Percentiles rank a stretch among this genome's conserved stretches.
Conservation (phyloP, 2,888 invertebrate species). For the Tetanocera ferruginea region DNA sequence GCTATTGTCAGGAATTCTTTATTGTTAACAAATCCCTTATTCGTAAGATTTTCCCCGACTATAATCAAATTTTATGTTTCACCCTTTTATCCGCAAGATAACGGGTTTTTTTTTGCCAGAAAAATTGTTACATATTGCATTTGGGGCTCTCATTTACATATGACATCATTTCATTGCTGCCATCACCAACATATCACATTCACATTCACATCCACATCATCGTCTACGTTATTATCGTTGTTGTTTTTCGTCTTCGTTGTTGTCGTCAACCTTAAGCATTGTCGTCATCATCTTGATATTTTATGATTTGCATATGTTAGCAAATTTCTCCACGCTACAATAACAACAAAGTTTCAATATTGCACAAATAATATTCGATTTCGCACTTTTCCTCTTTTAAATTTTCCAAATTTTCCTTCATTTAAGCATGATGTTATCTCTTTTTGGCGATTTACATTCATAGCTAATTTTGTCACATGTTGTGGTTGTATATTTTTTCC, state of each 20-base stretch:
- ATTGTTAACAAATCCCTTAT: not conserved
- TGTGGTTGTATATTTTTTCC: constrained; percentile 10
- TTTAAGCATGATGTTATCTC: not conserved
- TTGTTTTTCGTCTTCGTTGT: not conserved
- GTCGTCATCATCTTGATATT: not conserved
- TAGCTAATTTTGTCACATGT: constrained; percentile 18
- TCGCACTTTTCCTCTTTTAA: not conserved
- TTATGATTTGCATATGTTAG: constrained; percentile 24
- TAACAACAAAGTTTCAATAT: not conserved
- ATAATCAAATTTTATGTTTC: constrained; percentile 16
- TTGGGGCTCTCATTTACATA: constrained; percentile 2
- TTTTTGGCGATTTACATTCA: not conserved
- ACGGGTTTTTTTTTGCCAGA: not conserved
- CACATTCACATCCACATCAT: not conserved
- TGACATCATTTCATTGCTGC: not conserved
- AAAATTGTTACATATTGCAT: not conserved
- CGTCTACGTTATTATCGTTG: not conserved
- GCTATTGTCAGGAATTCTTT: not conserved
- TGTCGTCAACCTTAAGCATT: not conserved
- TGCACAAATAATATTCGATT: constrained; percentile 11
- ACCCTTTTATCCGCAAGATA: constrained; percentile 6
- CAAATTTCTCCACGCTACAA: not conserved
- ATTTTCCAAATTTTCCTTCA: too few relatives aligned
- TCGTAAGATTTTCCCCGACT: not conserved
- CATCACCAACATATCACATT: not conserved